These are phyloP conservation scores for Thalassaphorura encarpata DNA, from an alignment of 1,140 invertebrate genomes.

Conservation along the genomic window DNA sequence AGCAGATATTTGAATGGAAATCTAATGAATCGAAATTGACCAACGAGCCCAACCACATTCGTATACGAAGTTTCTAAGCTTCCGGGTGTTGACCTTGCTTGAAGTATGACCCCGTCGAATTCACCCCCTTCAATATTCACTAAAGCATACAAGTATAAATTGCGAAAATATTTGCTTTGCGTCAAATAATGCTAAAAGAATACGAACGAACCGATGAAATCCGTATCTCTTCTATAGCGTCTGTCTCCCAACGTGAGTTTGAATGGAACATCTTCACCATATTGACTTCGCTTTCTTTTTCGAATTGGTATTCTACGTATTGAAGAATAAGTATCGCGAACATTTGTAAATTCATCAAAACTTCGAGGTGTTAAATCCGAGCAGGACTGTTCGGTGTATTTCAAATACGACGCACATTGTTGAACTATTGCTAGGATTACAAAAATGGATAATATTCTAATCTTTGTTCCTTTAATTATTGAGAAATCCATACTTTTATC, in stretches of 20 bases:
- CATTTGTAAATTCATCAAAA: conserved; percentile 11
- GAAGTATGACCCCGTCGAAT: conserved; percentile 26
- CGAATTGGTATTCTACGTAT: too few relatives aligned
- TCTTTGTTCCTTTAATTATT: not conserved
- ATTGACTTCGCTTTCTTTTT: too few relatives aligned
- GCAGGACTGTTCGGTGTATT: conserved; percentile 23
- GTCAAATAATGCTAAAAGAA: not conserved
- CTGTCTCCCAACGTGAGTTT: conserved; percentile 9
- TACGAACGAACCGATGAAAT: conserved; percentile 21
- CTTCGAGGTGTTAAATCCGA: conserved; percentile 21
- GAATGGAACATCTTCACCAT: conserved; percentile 14
- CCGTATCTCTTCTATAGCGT: conserved; percentile 24
- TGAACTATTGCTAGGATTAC: too few relatives aligned
- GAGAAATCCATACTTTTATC: not conserved
- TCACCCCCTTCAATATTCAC: conserved; percentile 27
- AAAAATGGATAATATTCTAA: not conserved
- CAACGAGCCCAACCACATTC: conserved; percentile 22
- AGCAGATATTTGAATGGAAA: conserved; percentile 18
- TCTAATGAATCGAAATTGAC: conserved; percentile 18
- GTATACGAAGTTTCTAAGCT: not conserved
- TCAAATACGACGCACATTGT: not conserved
- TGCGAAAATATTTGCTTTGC: not conserved
- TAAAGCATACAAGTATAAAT: conserved; percentile 7
- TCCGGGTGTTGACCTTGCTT: conserved; percentile 14
- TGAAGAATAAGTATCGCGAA: too few relatives aligned